Evolutionary conservation across 2,113 vertebrate genomes (phyloP), one percentile per base, ranked within the genome.

Genomic region (Meleagris gallopavo): DNA sequence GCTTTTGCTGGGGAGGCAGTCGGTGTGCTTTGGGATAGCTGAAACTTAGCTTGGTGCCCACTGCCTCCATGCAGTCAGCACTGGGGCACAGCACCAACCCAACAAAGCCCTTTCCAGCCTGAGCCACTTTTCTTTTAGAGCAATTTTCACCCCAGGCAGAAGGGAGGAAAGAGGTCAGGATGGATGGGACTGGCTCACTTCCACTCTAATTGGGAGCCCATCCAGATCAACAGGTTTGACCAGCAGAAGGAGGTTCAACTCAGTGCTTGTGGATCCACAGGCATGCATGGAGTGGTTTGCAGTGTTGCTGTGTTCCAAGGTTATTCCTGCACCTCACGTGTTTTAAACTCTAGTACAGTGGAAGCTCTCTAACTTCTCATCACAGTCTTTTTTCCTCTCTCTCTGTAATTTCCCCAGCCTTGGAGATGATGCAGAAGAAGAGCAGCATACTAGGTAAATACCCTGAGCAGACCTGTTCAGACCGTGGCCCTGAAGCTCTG

Each of bases 391-490:
- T 45, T 30, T 19, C 73, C 74, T 71, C 24, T 88, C 19, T 87
- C 71, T 88, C 50, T 65, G 24, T 36, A 5, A 93, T 95, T 38
- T 57, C 43, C 65, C 38, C 43, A 98, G 97, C 87, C 89, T 97
- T 32, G 97, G 96, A 73, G 97, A 97, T 0, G 96, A 97, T 20
- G 89, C 78, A 2, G 97, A 95, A 66, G 96, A 97, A 11, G 96
- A 97, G 9, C 95, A 79, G 46, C 85, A 71, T 32, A n/a, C 74
- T 45, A 90, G 97, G 97, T 98, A 97, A 98, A 95, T 83, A 65
- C 73, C 62, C 83, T 9, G 8, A 1, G 20, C 43, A 55, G n/a
- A 43, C 34, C 57, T 55, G 43, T 34, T 67, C 45, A 22, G 62
- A 7, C 1, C 1, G 9, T 19, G 57, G 5, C 45, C 74, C 57